These are phyloP conservation scores for Nemotelus nigrinus DNA, from an alignment of 2,888 invertebrate genomes.

Conservation along the genomic window DNA sequence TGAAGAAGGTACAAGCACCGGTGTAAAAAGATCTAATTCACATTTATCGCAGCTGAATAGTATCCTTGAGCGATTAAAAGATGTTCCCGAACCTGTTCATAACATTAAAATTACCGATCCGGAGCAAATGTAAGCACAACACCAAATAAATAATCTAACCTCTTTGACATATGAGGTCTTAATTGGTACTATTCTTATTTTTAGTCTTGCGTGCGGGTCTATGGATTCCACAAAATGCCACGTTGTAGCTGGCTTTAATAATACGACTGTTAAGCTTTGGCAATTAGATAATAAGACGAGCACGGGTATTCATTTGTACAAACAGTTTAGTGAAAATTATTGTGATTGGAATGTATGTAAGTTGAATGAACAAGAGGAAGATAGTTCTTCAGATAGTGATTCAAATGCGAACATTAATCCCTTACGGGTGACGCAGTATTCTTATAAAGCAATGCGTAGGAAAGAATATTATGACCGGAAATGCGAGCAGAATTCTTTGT, in stretches of 20 bases:
- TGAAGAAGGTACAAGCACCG: slow-evolving; percentile 1
- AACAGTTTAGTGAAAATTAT: slow-evolving; percentile 41
- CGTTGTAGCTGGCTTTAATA: slow-evolving; percentile 62
- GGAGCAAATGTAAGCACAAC: slow-evolving; percentile 48
- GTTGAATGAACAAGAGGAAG: slow-evolving; percentile 10
- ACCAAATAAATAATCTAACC: too few relatives aligned
- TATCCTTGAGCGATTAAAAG: slow-evolving; percentile 41
- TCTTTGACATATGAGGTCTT: not conserved
- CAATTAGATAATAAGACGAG: slow-evolving; percentile 60
- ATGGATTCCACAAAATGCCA: slow-evolving; percentile 62
- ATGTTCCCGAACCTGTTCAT: slow-evolving; percentile 49
- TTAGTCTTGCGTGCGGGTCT: slow-evolving; percentile 54
- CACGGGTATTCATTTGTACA: slow-evolving; percentile 60
- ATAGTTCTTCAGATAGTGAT: slow-evolving; percentile 34
- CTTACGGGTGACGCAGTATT: slow-evolving; percentile 17
- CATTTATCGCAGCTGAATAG: slow-evolving; percentile 43
- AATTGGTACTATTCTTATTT: slow-evolving; percentile 20
- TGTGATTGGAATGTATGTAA: slow-evolving; percentile 59
- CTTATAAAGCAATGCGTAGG: slow-evolving; percentile 53
- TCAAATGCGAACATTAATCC: slow-evolving; percentile 8
- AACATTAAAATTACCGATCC: slow-evolving; percentile 52
- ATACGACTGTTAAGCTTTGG: slow-evolving; percentile 62
- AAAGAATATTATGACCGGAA: slow-evolving; percentile 46
- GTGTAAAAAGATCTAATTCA: slow-evolving; percentile 23
- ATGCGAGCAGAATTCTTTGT: slow-evolving; percentile 60